phyloP scores from a whole-genome alignment of 2,797 vertebrate species.

The Steatocranus sp. region DNA sequence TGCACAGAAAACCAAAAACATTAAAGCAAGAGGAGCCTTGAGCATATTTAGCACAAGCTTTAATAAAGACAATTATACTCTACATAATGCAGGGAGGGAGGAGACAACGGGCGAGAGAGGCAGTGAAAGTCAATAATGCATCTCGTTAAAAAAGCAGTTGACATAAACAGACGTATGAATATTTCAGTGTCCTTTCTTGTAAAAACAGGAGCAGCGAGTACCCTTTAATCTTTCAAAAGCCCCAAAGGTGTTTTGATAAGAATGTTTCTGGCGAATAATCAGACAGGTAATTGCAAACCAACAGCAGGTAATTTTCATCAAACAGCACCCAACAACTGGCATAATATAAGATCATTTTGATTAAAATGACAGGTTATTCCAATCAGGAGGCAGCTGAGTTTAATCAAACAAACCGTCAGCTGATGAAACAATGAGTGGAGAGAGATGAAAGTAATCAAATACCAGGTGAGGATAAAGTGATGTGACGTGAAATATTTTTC shows the following conservation, averaged over 20 bases:
- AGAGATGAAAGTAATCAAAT: conserved; percentile 41
- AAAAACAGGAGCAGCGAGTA: conserved; percentile 9
- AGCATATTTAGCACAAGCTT: background rate
- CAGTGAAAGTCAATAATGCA: background rate
- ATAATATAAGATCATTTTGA: conserved; percentile 16
- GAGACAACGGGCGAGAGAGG: background rate
- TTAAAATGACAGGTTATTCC: conserved; percentile 55
- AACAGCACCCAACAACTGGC: conserved; percentile 23
- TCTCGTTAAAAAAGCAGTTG: background rate
- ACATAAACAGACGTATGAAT: conserved; percentile 27
- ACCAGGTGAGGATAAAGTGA: conserved; percentile 5
- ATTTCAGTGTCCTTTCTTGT: conserved; percentile 21
- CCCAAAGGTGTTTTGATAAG: conserved; percentile 23
- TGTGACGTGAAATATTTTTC: background rate
- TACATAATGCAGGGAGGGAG: background rate
- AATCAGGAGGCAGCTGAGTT: conserved; percentile 55
- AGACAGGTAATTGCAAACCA: conserved; percentile 41
- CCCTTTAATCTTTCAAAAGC: conserved; percentile 23
- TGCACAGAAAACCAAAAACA: conserved; percentile 5
- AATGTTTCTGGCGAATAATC: conserved; percentile 42
- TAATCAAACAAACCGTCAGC: conserved; percentile 53
- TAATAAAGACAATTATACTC: background rate
- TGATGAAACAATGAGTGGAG: conserved; percentile 41
- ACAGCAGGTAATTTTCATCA: conserved; percentile 58
- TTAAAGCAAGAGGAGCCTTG: conserved; percentile 3